These are phyloP conservation scores for Ariopsis seemanni DNA, from an alignment of 2,113 vertebrate species.

Conservation along the genomic window DNA sequence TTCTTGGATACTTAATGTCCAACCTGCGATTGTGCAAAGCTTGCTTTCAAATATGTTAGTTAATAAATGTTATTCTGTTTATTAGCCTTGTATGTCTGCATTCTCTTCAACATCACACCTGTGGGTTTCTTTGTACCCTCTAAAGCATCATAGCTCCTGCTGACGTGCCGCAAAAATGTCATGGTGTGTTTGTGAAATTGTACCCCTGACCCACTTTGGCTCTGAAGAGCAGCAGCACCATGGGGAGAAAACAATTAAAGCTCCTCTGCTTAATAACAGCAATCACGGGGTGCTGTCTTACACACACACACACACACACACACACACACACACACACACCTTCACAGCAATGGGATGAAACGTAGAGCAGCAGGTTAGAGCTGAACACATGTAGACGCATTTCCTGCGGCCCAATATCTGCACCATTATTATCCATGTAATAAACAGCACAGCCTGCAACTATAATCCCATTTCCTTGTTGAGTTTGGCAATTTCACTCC, in stretches of 20 bases:
- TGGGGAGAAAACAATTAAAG: slow-evolving; percentile 52
- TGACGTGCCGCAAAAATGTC: slow-evolving; percentile 29
- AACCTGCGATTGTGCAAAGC: too few species aligned
- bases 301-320: not conserved
- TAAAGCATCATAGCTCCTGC: slow-evolving; percentile 14
- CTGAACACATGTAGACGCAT: not conserved
- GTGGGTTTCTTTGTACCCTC: not conserved
- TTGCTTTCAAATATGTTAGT: not conserved
- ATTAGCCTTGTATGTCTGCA: not conserved
- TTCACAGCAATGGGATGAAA: not conserved
- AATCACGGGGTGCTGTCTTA: slow-evolving; percentile 29
- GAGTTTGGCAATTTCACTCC: slow-evolving; percentile 12
- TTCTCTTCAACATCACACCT: not conserved
- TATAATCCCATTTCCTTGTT: slow-evolving; percentile 29
- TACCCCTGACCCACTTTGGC: slow-evolving; percentile 45
- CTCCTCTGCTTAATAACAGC: slow-evolving; percentile 50
- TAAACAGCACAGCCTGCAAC: slow-evolving; percentile 14
- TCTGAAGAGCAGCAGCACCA: slow-evolving; percentile 37
- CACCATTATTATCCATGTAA: slow-evolving; percentile 11
- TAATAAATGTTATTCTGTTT: not conserved
- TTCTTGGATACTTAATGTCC: not conserved
- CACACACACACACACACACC: not conserved
- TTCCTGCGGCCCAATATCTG: slow-evolving; percentile 32
- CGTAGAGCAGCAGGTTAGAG: slow-evolving; percentile 14
- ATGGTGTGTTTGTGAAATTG: slow-evolving; percentile 7